phyloP scores from a whole-genome alignment of 2,113 vertebrate genomes.

The Pithys albifrons region DNA sequence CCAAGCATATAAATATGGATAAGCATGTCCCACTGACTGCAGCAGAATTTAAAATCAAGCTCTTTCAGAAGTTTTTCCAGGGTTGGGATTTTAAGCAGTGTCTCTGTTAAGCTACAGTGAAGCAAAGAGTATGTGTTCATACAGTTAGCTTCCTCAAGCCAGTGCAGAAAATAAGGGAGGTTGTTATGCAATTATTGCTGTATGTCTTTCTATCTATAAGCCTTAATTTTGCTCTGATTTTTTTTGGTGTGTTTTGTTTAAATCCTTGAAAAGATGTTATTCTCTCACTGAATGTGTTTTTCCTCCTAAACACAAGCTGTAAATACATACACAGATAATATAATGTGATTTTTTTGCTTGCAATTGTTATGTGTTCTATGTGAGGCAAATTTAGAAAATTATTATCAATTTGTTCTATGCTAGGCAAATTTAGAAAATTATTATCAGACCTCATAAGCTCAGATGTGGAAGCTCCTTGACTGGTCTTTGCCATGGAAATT shows the following conservation, averaged over 20 bases:
- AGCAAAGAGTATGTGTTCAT: not conserved
- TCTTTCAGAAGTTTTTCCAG: not conserved
- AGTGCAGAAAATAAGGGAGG: not conserved
- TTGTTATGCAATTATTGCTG: conserved; percentile 31
- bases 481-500: not conserved
- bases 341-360: conserved; percentile 18
- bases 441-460: not conserved
- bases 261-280: not conserved
- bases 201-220: not conserved
- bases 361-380: not conserved
- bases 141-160: not conserved
- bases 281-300: conserved; percentile 5
- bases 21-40: not conserved
- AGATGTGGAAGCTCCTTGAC: not conserved
- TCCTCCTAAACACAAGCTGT: conserved; percentile 19
- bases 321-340: conserved; percentile 10
- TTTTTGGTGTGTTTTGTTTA: not conserved
- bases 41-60: not conserved
- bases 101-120: not conserved
- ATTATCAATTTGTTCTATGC: not conserved
- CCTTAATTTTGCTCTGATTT: not conserved
- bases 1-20: not conserved
- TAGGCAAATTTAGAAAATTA: not conserved
- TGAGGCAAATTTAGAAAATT: conserved; percentile 3
- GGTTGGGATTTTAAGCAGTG: not conserved